These are phyloP conservation scores for Probaryconus sp. DNA, from an alignment of 1,140 invertebrate species.

Conservation along the genomic window DNA sequence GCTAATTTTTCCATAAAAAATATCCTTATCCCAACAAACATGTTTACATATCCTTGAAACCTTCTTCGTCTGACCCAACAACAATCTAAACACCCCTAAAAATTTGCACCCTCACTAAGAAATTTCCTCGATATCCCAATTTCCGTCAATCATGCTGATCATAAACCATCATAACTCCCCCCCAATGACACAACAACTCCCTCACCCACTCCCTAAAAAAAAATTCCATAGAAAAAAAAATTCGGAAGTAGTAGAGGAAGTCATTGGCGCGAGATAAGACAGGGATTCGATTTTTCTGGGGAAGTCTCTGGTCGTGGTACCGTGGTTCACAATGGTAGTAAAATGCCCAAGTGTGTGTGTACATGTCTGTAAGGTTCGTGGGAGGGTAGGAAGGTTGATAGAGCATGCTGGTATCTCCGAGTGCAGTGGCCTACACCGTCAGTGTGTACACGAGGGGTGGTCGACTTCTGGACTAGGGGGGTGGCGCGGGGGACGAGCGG, in stretches of 20 bases:
- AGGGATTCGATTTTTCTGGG: slow-evolving; percentile 34
- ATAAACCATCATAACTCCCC: too few relatives aligned
- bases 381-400: not conserved
- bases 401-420: slow-evolving; percentile 53
- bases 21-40: too few relatives aligned
- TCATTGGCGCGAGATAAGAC: slow-evolving; percentile 20
- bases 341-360: slow-evolving; percentile 3
- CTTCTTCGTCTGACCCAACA: too few relatives aligned
- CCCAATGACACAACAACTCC: too few relatives aligned
- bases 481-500: slow-evolving; percentile 31
- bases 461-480: slow-evolving; percentile 12
- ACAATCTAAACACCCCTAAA: too few relatives aligned
- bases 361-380: not conserved
- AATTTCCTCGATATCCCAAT: too few relatives aligned
- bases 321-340: slow-evolving; percentile 21
- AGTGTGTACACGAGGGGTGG: slow-evolving; percentile 53
- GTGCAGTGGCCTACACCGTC: slow-evolving; percentile 70
- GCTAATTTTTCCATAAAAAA: too few relatives aligned
- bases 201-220: too few relatives aligned
- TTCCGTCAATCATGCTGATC: not conserved
- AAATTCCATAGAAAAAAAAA: too few relatives aligned
- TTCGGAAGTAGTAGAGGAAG: not conserved
- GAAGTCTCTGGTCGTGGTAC: not conserved
- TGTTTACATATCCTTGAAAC: too few relatives aligned
- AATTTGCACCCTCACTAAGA: too few relatives aligned